Evolutionary conservation across 2,888 invertebrate species (phyloP).

Genomic region (Phengaris arion): DNA sequence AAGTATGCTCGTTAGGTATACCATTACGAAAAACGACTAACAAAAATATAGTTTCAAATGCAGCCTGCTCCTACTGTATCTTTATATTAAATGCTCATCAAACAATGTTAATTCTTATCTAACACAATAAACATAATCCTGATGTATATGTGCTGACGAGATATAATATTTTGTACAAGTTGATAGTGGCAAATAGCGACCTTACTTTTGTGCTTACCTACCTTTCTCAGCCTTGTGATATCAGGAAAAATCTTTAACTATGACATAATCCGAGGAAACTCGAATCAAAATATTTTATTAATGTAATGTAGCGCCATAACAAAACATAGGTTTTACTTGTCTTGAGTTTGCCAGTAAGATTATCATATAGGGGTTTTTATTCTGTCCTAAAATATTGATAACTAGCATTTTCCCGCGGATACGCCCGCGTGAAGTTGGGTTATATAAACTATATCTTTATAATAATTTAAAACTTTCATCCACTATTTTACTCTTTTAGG

Average conservation of each 20-base stretch:
- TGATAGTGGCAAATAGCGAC: neutral
- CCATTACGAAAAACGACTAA: constrained; percentile 45
- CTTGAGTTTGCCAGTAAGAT: too few relatives aligned
- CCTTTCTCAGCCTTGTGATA: neutral
- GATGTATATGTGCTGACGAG: neutral
- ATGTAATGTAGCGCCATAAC: too few relatives aligned
- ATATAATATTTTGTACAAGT: neutral
- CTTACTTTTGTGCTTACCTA: neutral
- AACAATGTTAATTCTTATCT: constrained; percentile 15
- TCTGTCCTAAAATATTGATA: too few relatives aligned
- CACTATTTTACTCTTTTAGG: too few relatives aligned
- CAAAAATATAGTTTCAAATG: neutral
- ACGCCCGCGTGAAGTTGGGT: too few relatives aligned
- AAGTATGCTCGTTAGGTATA: constrained; percentile 48
- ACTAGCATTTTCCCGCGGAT: too few relatives aligned
- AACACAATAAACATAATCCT: constrained; percentile 1
- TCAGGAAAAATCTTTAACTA: neutral
- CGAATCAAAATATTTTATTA: neutral
- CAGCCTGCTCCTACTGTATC: neutral
- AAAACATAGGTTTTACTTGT: too few relatives aligned
- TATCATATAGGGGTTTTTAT: too few relatives aligned
- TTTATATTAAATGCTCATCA: neutral
- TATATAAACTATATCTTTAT: too few relatives aligned
- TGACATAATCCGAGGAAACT: neutral
- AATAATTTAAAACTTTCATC: too few relatives aligned